Conservation (phyloP, 1,140 invertebrate species). For the Ptiloglossa arizonensis region DNA sequence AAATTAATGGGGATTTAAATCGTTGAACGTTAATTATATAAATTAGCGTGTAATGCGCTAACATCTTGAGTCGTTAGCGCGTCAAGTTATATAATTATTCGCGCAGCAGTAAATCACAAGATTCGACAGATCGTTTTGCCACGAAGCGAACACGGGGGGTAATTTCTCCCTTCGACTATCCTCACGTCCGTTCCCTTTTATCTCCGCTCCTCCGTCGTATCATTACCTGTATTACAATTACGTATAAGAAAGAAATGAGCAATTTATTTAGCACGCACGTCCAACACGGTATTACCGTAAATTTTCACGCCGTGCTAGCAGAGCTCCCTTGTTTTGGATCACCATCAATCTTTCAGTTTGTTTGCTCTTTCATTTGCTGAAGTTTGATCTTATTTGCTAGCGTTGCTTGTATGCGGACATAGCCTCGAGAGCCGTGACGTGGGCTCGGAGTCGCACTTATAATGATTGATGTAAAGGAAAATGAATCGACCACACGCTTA, state of each 20-base stretch:
- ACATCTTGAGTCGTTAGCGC: no score
- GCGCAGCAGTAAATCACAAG: background rate
- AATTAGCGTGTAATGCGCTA: no score
- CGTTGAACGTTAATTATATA: no score
- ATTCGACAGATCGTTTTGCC: slow-evolving; percentile 7
- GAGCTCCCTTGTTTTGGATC: slow-evolving; percentile 18
- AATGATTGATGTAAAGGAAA: slow-evolving; percentile 58
- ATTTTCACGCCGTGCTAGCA: slow-evolving; percentile 44
- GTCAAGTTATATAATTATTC: no score
- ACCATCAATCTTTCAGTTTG: slow-evolving; percentile 59
- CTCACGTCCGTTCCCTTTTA: background rate
- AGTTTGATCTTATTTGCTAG: slow-evolving; percentile 70
- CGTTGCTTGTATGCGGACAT: slow-evolving; percentile 64
- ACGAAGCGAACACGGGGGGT: slow-evolving; percentile 12
- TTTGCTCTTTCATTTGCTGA: slow-evolving; percentile 72
- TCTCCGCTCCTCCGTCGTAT: background rate
- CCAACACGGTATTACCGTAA: slow-evolving; percentile 11
- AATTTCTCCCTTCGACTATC: slow-evolving; percentile 3
- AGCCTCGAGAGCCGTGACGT: slow-evolving; percentile 45
- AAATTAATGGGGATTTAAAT: background rate
- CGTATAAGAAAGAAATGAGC: background rate
- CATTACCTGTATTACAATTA: slow-evolving; percentile 31
- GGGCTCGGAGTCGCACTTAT: slow-evolving; percentile 45
- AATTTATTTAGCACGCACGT: slow-evolving; percentile 45
- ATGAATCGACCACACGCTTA: slow-evolving; percentile 75